phyloP scores from a whole-genome alignment of 2,888 invertebrate species.

The Lycia hirtaria region DNA sequence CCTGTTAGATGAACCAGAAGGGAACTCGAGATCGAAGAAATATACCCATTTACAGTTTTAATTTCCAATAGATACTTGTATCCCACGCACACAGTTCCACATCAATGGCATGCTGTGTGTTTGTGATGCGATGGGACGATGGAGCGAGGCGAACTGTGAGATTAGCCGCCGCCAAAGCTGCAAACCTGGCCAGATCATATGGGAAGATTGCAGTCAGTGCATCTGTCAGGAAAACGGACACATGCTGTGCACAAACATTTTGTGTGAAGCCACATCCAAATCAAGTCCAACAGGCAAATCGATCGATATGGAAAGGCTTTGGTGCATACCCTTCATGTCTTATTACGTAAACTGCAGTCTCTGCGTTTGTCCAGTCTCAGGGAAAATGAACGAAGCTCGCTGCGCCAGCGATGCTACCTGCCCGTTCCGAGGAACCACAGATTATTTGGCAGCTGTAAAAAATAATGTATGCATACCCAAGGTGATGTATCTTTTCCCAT shows the following conservation, averaged over 20 bases:
- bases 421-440: conserved; percentile 42
- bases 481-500: conserved; percentile 72
- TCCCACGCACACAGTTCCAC: conserved; percentile 67
- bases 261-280: conserved; percentile 47
- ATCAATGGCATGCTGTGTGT: conserved; percentile 63
- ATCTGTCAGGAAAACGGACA: conserved; percentile 67
- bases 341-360: conserved; percentile 73
- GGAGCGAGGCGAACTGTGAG: conserved; percentile 62
- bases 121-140: conserved; percentile 64
- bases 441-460: conserved; percentile 44
- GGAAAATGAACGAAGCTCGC: conserved; percentile 60
- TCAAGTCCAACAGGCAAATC: conserved; percentile 10
- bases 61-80: conserved; percentile 60
- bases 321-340: conserved; percentile 68
- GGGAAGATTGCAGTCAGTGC: conserved; percentile 72
- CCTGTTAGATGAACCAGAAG: no score
- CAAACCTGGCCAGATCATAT: conserved; percentile 63
- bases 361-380: conserved; percentile 72
- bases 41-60: background rate
- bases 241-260: conserved; percentile 59
- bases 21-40: no score
- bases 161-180: conserved; percentile 57
- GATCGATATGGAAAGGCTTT: conserved; percentile 33
- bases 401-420: conserved; percentile 72
- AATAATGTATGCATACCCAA: conserved; percentile 68